Percentiles rank a stretch among this genome's conserved stretches.
These are phyloP conservation scores for Rhodinocichla rosea DNA, from an alignment of 2,113 vertebrate genomes.

Conservation along the genomic window DNA sequence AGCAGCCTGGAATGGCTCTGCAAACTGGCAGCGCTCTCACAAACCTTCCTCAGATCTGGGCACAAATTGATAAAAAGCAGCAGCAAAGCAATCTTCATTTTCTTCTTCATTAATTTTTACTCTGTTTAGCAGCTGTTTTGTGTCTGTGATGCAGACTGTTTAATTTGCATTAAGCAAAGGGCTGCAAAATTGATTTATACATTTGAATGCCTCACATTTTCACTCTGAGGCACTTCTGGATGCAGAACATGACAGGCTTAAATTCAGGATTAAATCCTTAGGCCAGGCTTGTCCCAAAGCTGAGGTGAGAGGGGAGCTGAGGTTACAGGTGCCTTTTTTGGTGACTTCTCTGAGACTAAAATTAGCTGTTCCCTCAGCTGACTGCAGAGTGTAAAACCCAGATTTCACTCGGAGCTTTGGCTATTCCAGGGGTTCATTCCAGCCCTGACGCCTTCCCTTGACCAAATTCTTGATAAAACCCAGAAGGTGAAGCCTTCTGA, in stretches of 20 bases:
- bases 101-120: constrained; percentile 40
- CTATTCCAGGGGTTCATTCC: not conserved
- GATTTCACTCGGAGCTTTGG: not conserved
- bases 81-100: constrained; percentile 16
- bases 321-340: not conserved
- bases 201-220: not conserved
- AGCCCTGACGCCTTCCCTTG: not conserved
- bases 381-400: not conserved
- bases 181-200: not conserved
- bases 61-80: constrained; percentile 3
- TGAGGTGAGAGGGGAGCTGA: not conserved
- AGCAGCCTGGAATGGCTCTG: not conserved
- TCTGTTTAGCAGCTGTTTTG: not conserved
- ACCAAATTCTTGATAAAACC: not conserved
- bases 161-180: not conserved
- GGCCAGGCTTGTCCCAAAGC: not conserved
- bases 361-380: not conserved
- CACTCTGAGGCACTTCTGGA: not conserved
- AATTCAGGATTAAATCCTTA: not conserved
- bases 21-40: not conserved
- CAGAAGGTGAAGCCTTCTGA: not conserved
- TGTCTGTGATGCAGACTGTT: not conserved
- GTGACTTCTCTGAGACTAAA: not conserved
- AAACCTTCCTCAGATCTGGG: not conserved
- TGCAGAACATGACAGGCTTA: not conserved